These are phyloP conservation scores for Araneus ventricosus DNA, from an alignment of 1,140 invertebrate genomes.

Conservation along the genomic window DNA sequence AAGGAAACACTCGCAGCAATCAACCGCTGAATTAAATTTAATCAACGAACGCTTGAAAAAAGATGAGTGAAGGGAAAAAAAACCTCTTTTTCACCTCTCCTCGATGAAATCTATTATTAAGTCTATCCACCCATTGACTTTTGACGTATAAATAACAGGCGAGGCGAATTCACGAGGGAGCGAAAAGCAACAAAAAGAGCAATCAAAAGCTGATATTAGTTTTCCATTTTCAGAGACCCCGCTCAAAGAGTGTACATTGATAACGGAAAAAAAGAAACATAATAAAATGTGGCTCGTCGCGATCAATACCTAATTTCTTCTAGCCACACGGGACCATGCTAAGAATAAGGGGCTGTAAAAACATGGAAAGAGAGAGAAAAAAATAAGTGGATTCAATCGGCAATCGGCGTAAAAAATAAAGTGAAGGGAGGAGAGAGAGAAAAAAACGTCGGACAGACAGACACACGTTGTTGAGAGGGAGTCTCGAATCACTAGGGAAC, in stretches of 20 bases:
- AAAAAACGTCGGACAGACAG: not conserved
- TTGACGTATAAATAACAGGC: slow-evolving; percentile 45
- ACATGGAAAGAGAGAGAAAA: not conserved
- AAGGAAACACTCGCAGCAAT: not conserved
- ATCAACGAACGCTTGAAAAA: not conserved
- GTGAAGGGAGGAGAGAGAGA: not conserved
- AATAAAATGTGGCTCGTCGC: slow-evolving; percentile 48
- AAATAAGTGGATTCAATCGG: slow-evolving; percentile 45
- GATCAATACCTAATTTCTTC: slow-evolving; percentile 71
- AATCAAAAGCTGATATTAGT: slow-evolving; percentile 53
- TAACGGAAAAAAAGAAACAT: slow-evolving; percentile 39
- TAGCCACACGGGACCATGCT: slow-evolving; percentile 32
- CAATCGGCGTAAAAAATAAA: slow-evolving; percentile 21
- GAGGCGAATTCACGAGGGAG: slow-evolving; percentile 11
- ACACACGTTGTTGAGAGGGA: not conserved
- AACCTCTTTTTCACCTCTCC: not conserved
- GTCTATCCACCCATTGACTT: slow-evolving; percentile 37
- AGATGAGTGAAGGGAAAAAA: not conserved
- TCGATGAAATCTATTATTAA: slow-evolving; percentile 38
- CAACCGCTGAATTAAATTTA: slow-evolving; percentile 16
- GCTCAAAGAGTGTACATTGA: slow-evolving; percentile 27
- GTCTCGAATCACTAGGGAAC: slow-evolving; percentile 46
- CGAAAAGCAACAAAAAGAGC: slow-evolving; percentile 15
- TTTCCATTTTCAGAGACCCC: slow-evolving; percentile 41
- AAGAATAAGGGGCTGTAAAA: slow-evolving; percentile 30